phyloP scores from a whole-genome alignment of 2,797 vertebrate species.

The Onychomys arenicola region DNA sequence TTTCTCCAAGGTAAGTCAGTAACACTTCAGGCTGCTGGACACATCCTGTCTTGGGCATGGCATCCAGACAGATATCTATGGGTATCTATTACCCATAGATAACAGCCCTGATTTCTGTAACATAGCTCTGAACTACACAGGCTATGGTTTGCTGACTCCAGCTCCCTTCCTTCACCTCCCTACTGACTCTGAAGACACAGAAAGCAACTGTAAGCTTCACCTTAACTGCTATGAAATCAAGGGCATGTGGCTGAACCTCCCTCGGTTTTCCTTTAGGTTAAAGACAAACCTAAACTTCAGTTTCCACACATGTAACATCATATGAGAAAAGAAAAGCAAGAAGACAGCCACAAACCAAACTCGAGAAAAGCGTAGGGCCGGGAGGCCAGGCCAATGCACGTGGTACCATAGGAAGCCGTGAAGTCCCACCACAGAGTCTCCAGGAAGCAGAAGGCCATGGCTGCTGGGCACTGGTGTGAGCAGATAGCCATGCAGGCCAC shows the following conservation, averaged over 20 bases:
- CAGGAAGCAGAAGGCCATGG: constrained; percentile 97
- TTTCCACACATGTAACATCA: neutral
- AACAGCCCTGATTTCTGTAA: too few relatives aligned
- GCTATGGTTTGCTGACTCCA: neutral
- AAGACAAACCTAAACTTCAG: neutral
- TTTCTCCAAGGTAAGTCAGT: neutral
- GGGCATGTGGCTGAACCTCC: neutral
- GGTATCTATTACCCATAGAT: neutral
- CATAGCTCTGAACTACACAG: neutral
- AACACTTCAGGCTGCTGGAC: neutral
- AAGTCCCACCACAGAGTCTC: constrained; percentile 97
- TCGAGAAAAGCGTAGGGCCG: constrained; percentile 97
- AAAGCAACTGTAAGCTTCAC: neutral
- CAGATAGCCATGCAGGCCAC: constrained; percentile 96
- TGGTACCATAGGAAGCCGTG: constrained; percentile 90
- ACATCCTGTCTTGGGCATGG: neutral
- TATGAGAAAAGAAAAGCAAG: neutral
- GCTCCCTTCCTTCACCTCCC: neutral
- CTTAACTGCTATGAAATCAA: neutral
- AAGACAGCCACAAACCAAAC: constrained; percentile 91
- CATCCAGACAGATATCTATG: neutral
- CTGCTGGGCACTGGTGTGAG: constrained; percentile 91
- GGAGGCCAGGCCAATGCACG: constrained; percentile 91
- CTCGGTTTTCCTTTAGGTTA: neutral
- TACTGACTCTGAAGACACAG: neutral